Evolutionary conservation across 1,140 invertebrate genomes (phyloP).

Genomic region (Pantala flavescens): DNA sequence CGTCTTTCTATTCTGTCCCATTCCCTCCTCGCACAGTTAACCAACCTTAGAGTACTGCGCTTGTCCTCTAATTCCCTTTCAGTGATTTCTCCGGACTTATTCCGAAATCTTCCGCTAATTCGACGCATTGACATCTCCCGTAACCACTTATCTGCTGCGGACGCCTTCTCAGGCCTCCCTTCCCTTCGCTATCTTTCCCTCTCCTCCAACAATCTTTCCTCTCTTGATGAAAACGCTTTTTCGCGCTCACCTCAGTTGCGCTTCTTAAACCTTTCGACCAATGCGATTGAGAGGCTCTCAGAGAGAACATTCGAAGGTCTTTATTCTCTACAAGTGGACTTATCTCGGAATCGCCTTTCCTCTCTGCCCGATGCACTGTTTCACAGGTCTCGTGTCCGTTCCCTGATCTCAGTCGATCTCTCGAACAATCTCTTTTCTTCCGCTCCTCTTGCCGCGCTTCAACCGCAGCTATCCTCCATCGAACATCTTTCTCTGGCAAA

Average conservation of each 20-base stretch:
- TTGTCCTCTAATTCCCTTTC: constrained; percentile 59
- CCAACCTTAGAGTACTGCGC: constrained; percentile 54
- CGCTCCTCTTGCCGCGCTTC: constrained; percentile 64
- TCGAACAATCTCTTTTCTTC: constrained; percentile 64
- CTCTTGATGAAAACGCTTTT: constrained; percentile 74
- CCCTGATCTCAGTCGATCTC: constrained; percentile 71
- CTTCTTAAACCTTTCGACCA: constrained; percentile 59
- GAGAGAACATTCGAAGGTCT: constrained; percentile 75
- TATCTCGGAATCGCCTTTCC: constrained; percentile 59
- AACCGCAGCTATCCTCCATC: constrained; percentile 72
- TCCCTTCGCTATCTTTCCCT: constrained; percentile 56
- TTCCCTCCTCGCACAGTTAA: constrained; percentile 52
- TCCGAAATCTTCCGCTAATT: constrained; percentile 46
- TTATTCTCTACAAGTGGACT: constrained; percentile 57
- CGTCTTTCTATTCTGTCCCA: constrained; percentile 62
- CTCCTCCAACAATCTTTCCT: constrained; percentile 62
- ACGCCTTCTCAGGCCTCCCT: constrained; percentile 71
- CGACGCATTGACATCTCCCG: constrained; percentile 60
- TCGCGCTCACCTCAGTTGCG: constrained; percentile 83
- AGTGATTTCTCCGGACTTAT: constrained; percentile 70
- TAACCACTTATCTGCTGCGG: constrained; percentile 65
- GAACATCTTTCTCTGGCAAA: constrained; percentile 64
- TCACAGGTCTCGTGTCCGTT: constrained; percentile 61
- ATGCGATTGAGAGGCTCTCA: constrained; percentile 61
- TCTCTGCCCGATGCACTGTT: constrained; percentile 76